Base-by-base conservation (phyloP, 2,888 invertebrate species). In the Macrosiphum euphorbiae region DNA sequence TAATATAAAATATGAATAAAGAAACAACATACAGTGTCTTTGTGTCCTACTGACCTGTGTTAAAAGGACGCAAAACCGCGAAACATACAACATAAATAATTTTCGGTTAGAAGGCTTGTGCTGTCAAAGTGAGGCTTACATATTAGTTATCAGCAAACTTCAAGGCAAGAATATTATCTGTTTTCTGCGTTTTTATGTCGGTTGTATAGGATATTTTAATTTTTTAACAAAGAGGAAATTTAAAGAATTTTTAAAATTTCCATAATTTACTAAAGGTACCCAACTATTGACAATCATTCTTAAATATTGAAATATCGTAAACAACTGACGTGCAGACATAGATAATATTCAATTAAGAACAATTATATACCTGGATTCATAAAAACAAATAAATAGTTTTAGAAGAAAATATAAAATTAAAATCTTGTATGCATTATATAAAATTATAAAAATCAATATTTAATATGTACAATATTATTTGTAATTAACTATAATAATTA, bases 391-490 rank as follows among this genome's bases (percentile, higher is more conserved):
- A 28, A 28, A 61, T 61, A 61, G 61, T 11, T 28, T 11, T 28
- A 61, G 61, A 28, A 28, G 28, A 61, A 28, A 61, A 28, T 28
- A 61, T 11, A n/a, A 67, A 28, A 61, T 28, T n/a, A 67, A n/a
- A n/a, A 67, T n/a, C 67, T 67, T 67, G n/a, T 67, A 67, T 20
- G 67, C n/a, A n/a, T 67, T 67, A 67, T 67, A 67, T 35, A 67
- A 67, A 67, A 67, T 67, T 67, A 67, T 67, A 67, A 67, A 67
- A 67, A 67, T 67, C 67, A 67, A 67, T 35, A 26, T 78, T 78
- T 24, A 26, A 26, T 90, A 90, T 35, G 35, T 78, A 78, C 50
- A 90, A 78, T 90, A 90, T 35, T 90, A 78, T 55, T 52, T 50
- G 35, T 78, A 50, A 90, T 67, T 67, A 67, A 50, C 47, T 44